phyloP scores from a whole-genome alignment of 2,888 invertebrate genomes.

The Schizaphis graminum region DNA sequence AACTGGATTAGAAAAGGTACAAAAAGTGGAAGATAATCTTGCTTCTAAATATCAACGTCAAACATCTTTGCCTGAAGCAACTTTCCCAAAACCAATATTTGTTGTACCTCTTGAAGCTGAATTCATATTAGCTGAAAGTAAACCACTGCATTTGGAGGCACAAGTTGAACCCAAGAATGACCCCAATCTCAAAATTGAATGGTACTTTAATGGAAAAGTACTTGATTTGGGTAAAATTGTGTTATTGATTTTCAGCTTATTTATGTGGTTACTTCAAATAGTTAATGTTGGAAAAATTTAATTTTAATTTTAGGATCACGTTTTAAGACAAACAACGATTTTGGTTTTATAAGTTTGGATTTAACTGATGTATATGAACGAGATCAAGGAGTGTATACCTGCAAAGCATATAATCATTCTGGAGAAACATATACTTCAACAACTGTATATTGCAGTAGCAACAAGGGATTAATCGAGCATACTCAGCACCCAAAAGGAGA shows the following conservation, averaged over 20 bases:
- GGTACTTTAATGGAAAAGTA: constrained; percentile 93
- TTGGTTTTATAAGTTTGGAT: constrained; percentile 96
- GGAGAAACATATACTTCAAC: constrained; percentile 95
- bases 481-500: constrained; percentile 97
- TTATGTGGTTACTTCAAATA: not conserved
- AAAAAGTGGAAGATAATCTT: constrained; percentile 88
- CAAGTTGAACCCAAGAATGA: constrained; percentile 95
- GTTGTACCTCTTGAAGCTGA: constrained; percentile 85
- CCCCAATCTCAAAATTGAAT: constrained; percentile 90
- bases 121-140: constrained; percentile 84
- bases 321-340: constrained; percentile 93
- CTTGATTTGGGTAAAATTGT: constrained; percentile 79
- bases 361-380: constrained; percentile 91
- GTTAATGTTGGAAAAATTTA: not conserved
- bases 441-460: constrained; percentile 86
- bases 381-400: constrained; percentile 94
- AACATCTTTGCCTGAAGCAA: constrained; percentile 80
- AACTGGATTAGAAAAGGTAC: constrained; percentile 89
- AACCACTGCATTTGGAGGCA: constrained; percentile 91
- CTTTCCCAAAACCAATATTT: constrained; percentile 89
- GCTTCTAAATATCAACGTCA: constrained; percentile 80
- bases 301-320: constrained; percentile 75
- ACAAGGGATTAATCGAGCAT: constrained; percentile 85
- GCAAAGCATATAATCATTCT: constrained; percentile 88
- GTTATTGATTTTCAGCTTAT: not conserved